phyloP scores from a whole-genome alignment of 2,797 vertebrate genomes.

The Phataginus tetradactyla region DNA sequence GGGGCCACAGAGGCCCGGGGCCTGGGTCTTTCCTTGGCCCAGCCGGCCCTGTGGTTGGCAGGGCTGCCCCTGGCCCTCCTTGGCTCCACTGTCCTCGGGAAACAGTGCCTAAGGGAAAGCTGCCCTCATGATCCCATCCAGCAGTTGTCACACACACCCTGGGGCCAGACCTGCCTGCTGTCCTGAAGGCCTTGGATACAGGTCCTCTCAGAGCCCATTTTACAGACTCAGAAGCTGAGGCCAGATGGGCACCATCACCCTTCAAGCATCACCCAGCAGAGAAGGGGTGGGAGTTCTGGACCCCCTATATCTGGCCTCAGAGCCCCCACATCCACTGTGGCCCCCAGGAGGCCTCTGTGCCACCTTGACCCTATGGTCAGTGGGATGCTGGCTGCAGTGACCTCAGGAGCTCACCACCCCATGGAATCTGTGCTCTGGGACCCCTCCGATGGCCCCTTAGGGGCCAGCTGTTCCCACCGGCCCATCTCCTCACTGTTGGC shows the following conservation, averaged over 20 bases:
- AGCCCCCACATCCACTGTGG: neutral
- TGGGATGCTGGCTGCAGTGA: neutral
- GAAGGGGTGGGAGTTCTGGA: neutral
- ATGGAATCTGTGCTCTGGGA: neutral
- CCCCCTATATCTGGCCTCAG: too few relatives aligned
- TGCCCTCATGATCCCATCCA: too few relatives aligned
- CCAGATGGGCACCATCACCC: neutral
- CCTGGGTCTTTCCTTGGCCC: neutral
- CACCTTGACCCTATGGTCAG: accelerated
- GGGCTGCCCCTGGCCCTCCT: neutral
- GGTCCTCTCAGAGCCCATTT: neutral
- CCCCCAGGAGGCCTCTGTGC: neutral
- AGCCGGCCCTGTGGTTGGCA: neutral
- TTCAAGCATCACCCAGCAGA: neutral
- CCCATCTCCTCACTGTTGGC: accelerated
- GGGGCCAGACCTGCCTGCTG: neutral
- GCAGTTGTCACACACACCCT: accelerated
- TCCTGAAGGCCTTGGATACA: neutral
- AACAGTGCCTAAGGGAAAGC: neutral
- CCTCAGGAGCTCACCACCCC: too few relatives aligned
- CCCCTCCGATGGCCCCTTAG: neutral
- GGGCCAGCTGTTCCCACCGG: neutral
- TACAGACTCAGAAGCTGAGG: neutral
- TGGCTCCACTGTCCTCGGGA: too few relatives aligned
- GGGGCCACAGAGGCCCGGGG: neutral